phyloP scores from a whole-genome alignment of 2,113 vertebrate genomes.

The Pterophyllum scalare region DNA sequence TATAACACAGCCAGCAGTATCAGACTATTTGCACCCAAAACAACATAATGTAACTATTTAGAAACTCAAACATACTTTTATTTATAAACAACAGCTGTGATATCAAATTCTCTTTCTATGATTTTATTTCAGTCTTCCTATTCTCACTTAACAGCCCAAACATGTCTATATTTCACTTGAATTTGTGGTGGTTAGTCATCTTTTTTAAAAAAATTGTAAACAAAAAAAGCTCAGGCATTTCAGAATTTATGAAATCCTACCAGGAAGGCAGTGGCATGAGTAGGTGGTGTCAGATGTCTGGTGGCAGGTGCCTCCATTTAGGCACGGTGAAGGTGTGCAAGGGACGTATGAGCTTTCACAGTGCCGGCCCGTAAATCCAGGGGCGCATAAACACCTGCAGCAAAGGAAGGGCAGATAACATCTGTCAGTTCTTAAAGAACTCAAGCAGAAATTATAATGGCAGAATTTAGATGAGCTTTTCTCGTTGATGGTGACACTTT shows the following conservation, averaged over 20 bases:
- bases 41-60: conserved; percentile 49
- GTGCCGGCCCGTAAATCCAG: conserved; percentile 86
- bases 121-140: neutral
- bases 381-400: conserved; percentile 82
- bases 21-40: conserved; percentile 71
- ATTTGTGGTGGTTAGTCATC: neutral
- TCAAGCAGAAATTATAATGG: neutral
- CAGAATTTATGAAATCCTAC: conserved; percentile 65
- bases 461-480: neutral
- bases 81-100: conserved; percentile 16
- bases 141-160: neutral
- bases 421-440: neutral
- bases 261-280: conserved; percentile 93
- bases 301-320: conserved; percentile 92
- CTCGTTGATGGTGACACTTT: neutral
- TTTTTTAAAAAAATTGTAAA: too few relatives aligned
- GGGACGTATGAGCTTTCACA: conserved; percentile 88
- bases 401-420: neutral
- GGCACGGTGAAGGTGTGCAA: conserved; percentile 89
- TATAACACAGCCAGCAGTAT: conserved; percentile 39
- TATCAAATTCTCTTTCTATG: neutral
- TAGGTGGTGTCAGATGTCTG: conserved; percentile 87
- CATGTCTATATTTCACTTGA: neutral
- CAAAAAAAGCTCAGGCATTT: neutral
- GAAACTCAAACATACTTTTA: neutral